Base-by-base conservation (phyloP, 2,113 vertebrate species). In the Pterocles gutturalis region DNA sequence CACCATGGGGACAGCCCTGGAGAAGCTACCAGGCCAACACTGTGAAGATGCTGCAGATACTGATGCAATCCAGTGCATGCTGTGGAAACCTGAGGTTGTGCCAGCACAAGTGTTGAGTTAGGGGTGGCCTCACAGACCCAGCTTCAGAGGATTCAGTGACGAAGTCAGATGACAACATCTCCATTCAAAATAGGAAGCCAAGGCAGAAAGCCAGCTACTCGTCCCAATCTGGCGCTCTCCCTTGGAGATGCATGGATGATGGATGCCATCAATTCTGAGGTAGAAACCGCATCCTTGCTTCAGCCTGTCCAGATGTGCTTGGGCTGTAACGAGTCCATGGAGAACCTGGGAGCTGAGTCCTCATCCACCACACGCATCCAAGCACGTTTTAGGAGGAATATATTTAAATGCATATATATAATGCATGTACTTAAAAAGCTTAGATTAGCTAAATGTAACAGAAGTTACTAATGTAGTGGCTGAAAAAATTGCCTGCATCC, bases 51-150 rank as follows among this genome's bases (percentile, higher is more conserved):
- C 61, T 28, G 15, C 5, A 9, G 38, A 3, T 29, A 65, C 5
- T 1, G 2, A 29, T 7, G 48, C 7, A 46, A 51, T 7, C 31
- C 66, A 43, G 21, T 0, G 7, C 1, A 1, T 49, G 20, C 41
- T 1, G 0, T 0, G 0, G 82, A 84, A 87, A 66, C 12, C 20
- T 0, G 0, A 28, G 24, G 78, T 3, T 2, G 20, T 25, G 76
- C 10, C 67, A 87, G 45, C 61, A 65, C 0, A 0, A 51, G 54
- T 3, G 2, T 1, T 12, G 25, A 86, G 38, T 55, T 77, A 64
- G 3, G 4, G 58, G 25, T 1, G 3, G 33, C 3, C 0, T 21
- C 51, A 78, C 8, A 73, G 49, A 28, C 38, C 71, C 64, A 65
- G 78, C 75, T 86, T 83, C 53, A 76, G 9, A 0, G 0, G 49